Percentiles rank a stretch among this genome's conserved stretches.
Conservation (phyloP, 2,888 invertebrate genomes). For the Glyphotaelius pellucidus region DNA sequence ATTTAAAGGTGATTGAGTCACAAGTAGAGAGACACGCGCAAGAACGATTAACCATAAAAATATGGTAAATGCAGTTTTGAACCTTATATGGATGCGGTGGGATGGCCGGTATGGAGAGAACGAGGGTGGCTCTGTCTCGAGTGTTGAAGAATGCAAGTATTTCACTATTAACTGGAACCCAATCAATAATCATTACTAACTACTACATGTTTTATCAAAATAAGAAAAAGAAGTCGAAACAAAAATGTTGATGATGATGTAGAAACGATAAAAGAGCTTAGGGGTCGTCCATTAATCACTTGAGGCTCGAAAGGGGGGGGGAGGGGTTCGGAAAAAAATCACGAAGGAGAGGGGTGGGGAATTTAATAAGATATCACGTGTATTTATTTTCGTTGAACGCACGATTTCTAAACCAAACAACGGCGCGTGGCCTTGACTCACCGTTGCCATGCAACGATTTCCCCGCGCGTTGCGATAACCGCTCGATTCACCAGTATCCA, state of each 20-base stretch:
- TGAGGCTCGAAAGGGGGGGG: too few species aligned
- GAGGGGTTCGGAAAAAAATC: too few species aligned
- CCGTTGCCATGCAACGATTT: too few species aligned
- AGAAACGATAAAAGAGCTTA: background rate
- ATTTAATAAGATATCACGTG: too few species aligned
- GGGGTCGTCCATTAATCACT: too few species aligned
- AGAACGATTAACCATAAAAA: constrained; percentile 22
- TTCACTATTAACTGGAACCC: background rate
- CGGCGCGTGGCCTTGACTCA: too few species aligned
- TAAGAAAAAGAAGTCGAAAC: background rate
- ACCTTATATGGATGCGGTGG: background rate
- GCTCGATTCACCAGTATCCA: too few species aligned
- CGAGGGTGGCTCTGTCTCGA: background rate
- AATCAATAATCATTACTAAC: background rate
- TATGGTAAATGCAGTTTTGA: constrained; percentile 17
- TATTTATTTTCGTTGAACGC: too few species aligned
- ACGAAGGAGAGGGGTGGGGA: too few species aligned
- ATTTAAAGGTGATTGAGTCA: constrained; percentile 20
- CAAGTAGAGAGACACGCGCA: constrained; percentile 17
- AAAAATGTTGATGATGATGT: background rate
- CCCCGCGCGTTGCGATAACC: too few species aligned
- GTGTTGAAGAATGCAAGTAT: background rate
- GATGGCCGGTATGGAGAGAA: background rate
- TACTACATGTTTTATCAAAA: background rate
- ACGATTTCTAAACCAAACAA: too few species aligned